A percentile compares a stretch with the other conserved stretches of the same genome.
These are phyloP conservation scores for Pocota personata DNA, from an alignment of 2,888 invertebrate genomes.

Conservation along the genomic window DNA sequence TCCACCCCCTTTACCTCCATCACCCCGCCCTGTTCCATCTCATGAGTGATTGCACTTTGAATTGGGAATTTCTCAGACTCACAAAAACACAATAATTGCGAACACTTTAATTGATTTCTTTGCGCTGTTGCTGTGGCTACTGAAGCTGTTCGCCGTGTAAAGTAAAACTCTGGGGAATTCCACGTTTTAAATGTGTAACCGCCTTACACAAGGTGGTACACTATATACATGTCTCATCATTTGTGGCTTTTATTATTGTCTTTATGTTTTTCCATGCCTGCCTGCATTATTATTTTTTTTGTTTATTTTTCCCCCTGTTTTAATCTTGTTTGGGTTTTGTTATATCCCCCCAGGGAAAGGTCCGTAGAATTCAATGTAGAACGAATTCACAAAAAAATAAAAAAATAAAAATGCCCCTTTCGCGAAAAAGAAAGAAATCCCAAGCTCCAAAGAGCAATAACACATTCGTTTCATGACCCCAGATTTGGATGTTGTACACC, in stretches of 20 bases:
- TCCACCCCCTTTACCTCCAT: too few species aligned
- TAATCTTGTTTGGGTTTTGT: slow-evolving; percentile 44
- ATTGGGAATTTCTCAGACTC: slow-evolving; percentile 44
- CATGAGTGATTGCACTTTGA: slow-evolving; percentile 41
- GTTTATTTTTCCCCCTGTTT: background rate
- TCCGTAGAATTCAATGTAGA: slow-evolving; percentile 6
- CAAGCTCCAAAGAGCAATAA: slow-evolving; percentile 46
- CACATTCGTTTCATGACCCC: slow-evolving; percentile 65
- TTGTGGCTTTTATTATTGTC: slow-evolving; percentile 4
- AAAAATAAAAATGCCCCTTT: background rate
- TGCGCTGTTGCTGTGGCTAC: background rate
- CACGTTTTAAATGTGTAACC: slow-evolving; percentile 71
- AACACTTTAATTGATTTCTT: slow-evolving; percentile 50
- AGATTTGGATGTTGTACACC: slow-evolving; percentile 10
- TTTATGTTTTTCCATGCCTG: background rate
- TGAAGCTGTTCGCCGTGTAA: slow-evolving; percentile 43
- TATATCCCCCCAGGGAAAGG: slow-evolving; percentile 1
- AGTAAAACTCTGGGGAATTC: slow-evolving; percentile 62
- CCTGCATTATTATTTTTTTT: slow-evolving; percentile 19
- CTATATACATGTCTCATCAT: slow-evolving; percentile 39
- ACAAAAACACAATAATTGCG: slow-evolving; percentile 32
- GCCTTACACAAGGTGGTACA: slow-evolving; percentile 46
- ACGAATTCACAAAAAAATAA: background rate
- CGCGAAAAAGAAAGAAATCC: background rate
- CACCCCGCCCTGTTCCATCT: background rate